These are phyloP conservation scores for Drosophila aldrichi DNA, from an alignment of 2,888 invertebrate genomes.

Conservation along the genomic window DNA sequence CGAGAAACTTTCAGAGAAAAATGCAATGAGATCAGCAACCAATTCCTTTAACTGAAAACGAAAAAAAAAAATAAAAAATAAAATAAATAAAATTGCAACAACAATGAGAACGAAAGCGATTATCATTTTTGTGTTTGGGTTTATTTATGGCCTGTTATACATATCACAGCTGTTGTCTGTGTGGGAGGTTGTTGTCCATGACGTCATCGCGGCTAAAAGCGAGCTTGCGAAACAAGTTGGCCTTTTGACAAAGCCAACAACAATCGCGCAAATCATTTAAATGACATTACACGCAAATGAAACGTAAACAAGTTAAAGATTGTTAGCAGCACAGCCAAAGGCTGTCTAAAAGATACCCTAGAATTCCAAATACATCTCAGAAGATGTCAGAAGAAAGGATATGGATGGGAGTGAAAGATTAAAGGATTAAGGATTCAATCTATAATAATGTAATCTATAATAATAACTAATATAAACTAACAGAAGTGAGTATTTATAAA, in stretches of 20 bases:
- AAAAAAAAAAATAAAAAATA: conserved; percentile 26
- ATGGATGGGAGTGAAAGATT: not conserved
- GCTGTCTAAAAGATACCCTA: conserved; percentile 34
- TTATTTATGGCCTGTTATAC: conserved; percentile 71
- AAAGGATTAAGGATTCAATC: not conserved
- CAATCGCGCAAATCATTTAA: conserved; percentile 74
- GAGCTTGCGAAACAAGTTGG: conserved; percentile 72
- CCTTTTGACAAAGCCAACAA: conserved; percentile 67
- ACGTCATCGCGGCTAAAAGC: conserved; percentile 63
- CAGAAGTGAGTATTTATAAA: no score
- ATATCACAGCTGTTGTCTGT: conserved; percentile 53
- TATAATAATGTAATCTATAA: no score
- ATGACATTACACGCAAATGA: conserved; percentile 79
- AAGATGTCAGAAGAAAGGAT: not conserved
- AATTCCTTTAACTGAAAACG: conserved; percentile 39
- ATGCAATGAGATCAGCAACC: conserved; percentile 74
- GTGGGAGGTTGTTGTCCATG: conserved; percentile 70
- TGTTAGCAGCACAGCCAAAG: not conserved
- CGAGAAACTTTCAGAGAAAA: conserved; percentile 37
- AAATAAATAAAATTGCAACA: conserved; percentile 22
- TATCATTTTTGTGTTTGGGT: conserved; percentile 35
- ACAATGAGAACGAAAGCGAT: conserved; percentile 24
- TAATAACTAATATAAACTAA: no score
- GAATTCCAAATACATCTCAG: not conserved
- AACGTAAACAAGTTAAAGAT: conserved; percentile 51